Evolutionary conservation across 2,888 invertebrate species (phyloP), one percentile per base, ranked within the genome.

Genomic region (Anorthoa munda): DNA sequence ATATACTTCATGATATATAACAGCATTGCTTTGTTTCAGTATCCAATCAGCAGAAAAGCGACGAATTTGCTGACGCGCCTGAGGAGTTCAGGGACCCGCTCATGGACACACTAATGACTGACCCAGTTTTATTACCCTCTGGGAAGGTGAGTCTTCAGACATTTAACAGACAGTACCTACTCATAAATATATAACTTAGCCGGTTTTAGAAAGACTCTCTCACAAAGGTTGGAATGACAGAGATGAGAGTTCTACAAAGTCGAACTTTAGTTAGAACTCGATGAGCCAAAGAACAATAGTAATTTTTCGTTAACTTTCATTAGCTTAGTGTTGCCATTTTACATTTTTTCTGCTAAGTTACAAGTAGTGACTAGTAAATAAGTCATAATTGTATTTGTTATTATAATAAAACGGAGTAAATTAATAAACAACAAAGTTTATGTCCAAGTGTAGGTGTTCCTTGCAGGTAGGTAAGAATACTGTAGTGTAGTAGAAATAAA

Each of bases 81-180:
- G 99, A 99, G 87, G 99, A 99, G 94, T 99, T 99, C 93, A 98
- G 98, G 93, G 99, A 99, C 96, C 99, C 99, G 0, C 96, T 99
- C 51, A 99, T 99, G 99, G 99, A 99, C 93, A 99, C 99, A 0
- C 96, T 99, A 66, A 99, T 99, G 99, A 98, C 98, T 11, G 99
- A 99, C 94, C 99, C 99, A 15, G 99, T 99, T 15, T 96, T 98
- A 80, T 96, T 99, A 88, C 99, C 99, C 3, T 98, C 99, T 79
- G 99, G 99, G 77, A 97, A 97, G 89, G 96, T 96, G 83, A 78
- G 86, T 12, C 18, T 56, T 50, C 18, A 2, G 4, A 4, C 31
- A 39, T 68, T 2, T 31, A 13, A 59, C 23, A 12, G 12, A 53
- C 1, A 48, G 0, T n/a, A 18, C 5, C n/a, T 13, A 11, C 4